A percentile compares a stretch with the other conserved stretches of the same genome.
Evolutionary conservation across 2,888 invertebrate genomes (phyloP).

Genomic region (Pogonocherus hispidulus): DNA sequence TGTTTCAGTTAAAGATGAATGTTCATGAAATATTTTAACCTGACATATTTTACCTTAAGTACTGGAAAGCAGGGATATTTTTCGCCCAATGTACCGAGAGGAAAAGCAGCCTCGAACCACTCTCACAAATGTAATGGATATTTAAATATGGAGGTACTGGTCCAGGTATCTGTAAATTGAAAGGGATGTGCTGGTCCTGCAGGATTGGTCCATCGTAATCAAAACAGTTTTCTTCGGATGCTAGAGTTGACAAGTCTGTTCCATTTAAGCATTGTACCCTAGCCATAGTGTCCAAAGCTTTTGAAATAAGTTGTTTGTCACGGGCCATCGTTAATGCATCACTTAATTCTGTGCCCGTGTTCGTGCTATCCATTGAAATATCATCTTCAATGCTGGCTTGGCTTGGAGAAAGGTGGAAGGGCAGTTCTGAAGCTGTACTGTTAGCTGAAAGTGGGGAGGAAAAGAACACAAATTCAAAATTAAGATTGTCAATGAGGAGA

Average conservation of each 20-base stretch:
- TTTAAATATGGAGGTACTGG: constrained; percentile 91
- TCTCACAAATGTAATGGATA: constrained; percentile 95
- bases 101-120: constrained; percentile 91
- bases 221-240: constrained; percentile 64
- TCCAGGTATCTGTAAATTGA: constrained; percentile 82
- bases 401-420: constrained; percentile 67
- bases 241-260: constrained; percentile 59
- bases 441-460: constrained; percentile 53
- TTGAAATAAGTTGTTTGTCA: constrained; percentile 74
- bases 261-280: constrained; percentile 66
- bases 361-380: constrained; percentile 71
- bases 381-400: constrained; percentile 73
- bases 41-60: constrained; percentile 77
- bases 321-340: constrained; percentile 75
- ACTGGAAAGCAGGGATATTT: constrained; percentile 85
- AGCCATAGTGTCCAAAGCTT: constrained; percentile 82
- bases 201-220: constrained; percentile 76
- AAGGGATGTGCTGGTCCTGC: constrained; percentile 78
- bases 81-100: constrained; percentile 92
- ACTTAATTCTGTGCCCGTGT: constrained; percentile 70
- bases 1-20: constrained; percentile 23
- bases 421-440: constrained; percentile 59
- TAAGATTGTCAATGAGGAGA: no score
- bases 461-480: constrained; percentile 1
- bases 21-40: background rate